A percentile compares a stretch with the other conserved stretches of the same genome.
Conservation (phyloP, 2,888 invertebrate genomes). For the Acanthoscelides obtectus region DNA sequence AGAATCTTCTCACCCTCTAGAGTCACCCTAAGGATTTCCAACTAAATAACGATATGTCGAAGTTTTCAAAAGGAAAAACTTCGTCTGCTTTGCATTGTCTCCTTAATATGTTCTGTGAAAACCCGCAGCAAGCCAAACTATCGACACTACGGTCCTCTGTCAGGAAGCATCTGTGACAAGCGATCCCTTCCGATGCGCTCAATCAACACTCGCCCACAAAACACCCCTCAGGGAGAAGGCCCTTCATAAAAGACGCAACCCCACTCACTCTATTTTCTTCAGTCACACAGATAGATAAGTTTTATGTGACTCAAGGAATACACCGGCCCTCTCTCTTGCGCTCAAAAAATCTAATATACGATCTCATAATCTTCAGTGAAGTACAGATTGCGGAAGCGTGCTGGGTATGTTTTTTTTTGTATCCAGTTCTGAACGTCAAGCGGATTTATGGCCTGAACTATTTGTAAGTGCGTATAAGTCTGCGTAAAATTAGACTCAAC, state of each 20-base stretch:
- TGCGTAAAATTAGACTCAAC: background rate
- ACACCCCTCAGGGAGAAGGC: background rate
- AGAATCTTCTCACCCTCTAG: too few species aligned
- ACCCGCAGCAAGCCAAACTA: background rate
- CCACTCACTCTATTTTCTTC: background rate
- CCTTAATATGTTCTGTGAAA: too few species aligned
- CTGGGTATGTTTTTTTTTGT: background rate
- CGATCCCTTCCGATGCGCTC: background rate
- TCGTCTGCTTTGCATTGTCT: too few species aligned
- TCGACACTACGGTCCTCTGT: background rate
- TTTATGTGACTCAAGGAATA: background rate
- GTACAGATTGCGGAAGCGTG: background rate
- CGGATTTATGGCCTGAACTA: background rate
- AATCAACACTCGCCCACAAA: background rate
- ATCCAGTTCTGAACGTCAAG: background rate
- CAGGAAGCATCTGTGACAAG: background rate
- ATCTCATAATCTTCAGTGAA: background rate
- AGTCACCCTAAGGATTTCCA: too few species aligned
- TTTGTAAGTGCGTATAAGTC: background rate
- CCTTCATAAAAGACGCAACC: background rate
- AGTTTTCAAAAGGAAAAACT: too few species aligned
- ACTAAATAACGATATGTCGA: too few species aligned
- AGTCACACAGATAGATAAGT: background rate
- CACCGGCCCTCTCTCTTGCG: background rate
- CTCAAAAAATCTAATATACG: background rate